phyloP scores from a whole-genome alignment of 2,797 vertebrate species.

The Chelonia mydas region DNA sequence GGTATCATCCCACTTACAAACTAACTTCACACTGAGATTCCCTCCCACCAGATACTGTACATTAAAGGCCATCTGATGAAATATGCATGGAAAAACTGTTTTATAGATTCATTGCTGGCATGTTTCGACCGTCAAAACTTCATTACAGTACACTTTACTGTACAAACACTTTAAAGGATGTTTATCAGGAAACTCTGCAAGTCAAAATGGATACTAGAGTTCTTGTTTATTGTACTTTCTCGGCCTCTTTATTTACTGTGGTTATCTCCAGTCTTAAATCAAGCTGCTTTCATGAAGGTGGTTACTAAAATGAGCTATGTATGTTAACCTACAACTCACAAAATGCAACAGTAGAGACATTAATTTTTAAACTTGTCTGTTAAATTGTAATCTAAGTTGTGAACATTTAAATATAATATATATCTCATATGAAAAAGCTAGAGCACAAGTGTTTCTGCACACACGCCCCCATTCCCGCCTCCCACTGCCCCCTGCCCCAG shows the following conservation, averaged over 20 bases:
- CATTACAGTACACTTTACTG: constrained; percentile 80
- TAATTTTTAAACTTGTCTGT: constrained; percentile 80
- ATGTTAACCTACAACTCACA: constrained; percentile 84
- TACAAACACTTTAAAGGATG: constrained; percentile 83
- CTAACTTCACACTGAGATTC: background rate
- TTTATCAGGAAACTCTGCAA: constrained; percentile 81
- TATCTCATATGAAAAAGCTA: constrained; percentile 86
- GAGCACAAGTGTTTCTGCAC: constrained; percentile 83
- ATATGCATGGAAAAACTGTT: constrained; percentile 41
- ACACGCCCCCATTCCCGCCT: background rate
- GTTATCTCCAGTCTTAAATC: constrained; percentile 79
- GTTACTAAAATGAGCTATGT: constrained; percentile 82
- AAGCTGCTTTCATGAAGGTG: constrained; percentile 79
- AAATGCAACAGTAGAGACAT: constrained; percentile 83
- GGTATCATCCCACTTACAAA: constrained; percentile 40
- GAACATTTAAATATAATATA: constrained; percentile 89
- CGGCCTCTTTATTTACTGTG: constrained; percentile 77
- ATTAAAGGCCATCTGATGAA: constrained; percentile 52
- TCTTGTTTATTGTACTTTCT: constrained; percentile 75
- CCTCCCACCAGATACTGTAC: constrained; percentile 40
- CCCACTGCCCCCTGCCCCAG: constrained; percentile 62
- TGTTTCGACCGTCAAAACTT: constrained; percentile 77
- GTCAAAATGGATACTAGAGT: constrained; percentile 78
- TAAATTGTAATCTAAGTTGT: constrained; percentile 84
- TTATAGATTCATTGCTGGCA: constrained; percentile 49